phyloP scores from a whole-genome alignment of 1,140 invertebrate species.

The Drosophila tani region DNA sequence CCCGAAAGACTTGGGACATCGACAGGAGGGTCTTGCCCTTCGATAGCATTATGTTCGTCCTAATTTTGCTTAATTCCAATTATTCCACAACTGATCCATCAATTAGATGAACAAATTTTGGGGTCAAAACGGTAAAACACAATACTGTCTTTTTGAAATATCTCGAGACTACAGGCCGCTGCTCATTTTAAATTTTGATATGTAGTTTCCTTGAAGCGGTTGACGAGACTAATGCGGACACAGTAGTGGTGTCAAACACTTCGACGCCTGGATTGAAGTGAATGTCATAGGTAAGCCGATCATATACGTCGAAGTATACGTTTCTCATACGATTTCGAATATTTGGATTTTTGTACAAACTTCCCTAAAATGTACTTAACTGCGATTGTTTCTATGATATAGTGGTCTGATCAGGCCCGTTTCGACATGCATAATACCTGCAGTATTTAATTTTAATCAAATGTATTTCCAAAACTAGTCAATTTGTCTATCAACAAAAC shows the following conservation, averaged over 20 bases:
- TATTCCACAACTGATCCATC: background rate
- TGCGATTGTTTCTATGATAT: no score
- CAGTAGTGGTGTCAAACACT: background rate
- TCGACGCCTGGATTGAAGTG: background rate
- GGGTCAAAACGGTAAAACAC: background rate
- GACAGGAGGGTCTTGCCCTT: background rate
- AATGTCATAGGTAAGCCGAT: slow-evolving; percentile 8
- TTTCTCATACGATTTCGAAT: no score
- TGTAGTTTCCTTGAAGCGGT: background rate
- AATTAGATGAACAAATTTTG: slow-evolving; percentile 6
- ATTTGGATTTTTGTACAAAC: no score
- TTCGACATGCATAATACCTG: no score
- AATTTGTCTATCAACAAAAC: no score
- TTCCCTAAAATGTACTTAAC: no score
- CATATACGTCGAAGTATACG: no score
- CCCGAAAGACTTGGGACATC: no score
- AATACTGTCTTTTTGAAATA: background rate
- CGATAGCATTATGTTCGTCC: background rate
- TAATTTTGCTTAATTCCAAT: background rate
- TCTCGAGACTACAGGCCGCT: background rate
- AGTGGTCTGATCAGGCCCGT: no score
- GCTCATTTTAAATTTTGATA: background rate
- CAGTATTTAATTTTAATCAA: no score
- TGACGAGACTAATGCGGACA: background rate
- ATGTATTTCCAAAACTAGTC: no score